A percentile compares a stretch with the other conserved stretches of the same genome.
phyloP scores from a whole-genome alignment of 2,797 vertebrate genomes.

The Falco cherrug region DNA sequence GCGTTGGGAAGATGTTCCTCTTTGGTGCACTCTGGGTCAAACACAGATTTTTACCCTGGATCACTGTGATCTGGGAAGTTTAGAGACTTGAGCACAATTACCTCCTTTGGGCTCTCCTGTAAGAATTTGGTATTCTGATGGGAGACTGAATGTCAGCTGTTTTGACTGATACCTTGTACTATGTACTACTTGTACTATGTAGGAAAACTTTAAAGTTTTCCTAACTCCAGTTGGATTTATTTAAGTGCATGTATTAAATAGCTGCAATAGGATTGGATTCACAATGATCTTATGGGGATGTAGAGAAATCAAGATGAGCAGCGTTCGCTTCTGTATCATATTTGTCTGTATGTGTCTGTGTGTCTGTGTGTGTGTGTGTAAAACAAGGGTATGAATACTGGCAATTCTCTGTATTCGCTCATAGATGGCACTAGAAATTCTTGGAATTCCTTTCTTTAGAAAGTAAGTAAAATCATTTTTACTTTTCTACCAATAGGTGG shows the following conservation, averaged over 20 bases:
- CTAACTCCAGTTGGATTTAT: not conserved
- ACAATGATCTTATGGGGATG: not conserved
- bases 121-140: not conserved
- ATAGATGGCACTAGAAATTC: conserved; percentile 67
- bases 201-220: not conserved
- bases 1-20: not conserved
- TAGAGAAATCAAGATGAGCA: not conserved
- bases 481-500: conserved; percentile 58
- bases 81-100: not conserved
- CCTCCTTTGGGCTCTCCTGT: not conserved
- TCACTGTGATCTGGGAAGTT: not conserved
- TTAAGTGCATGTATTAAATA: not conserved
- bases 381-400: not conserved
- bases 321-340: not conserved
- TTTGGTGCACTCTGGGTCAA: not conserved
- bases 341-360: not conserved
- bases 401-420: conserved; percentile 45
- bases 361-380: not conserved
- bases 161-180: not conserved
- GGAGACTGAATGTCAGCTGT: not conserved
- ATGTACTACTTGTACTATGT: no score
- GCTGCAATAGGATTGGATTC: not conserved
- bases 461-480: not conserved
- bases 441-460: conserved; percentile 26
- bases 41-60: not conserved